These are phyloP conservation scores for Sorex maritimensis DNA, from an alignment of 2,797 vertebrate species.

Conservation along the genomic window DNA sequence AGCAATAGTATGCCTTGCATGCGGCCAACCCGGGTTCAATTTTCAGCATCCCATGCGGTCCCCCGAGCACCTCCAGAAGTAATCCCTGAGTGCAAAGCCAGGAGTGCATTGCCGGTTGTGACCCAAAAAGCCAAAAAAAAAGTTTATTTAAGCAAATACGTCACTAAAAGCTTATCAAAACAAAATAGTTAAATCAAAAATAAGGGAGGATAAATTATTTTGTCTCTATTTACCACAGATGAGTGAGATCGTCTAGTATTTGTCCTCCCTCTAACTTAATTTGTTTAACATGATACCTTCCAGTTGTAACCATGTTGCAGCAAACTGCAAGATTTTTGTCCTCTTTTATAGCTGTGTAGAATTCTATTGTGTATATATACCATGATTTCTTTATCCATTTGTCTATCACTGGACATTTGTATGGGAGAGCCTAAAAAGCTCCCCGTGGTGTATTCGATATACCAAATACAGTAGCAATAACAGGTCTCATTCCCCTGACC, in stretches of 20 bases:
- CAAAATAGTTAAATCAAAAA: slow-evolving; percentile 54
- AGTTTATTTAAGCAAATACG: slow-evolving; percentile 14
- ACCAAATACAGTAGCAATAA: too few relatives aligned
- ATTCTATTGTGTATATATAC: neutral
- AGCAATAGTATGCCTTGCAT: too few relatives aligned
- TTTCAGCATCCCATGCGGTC: too few relatives aligned
- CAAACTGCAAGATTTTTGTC: neutral
- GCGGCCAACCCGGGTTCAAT: too few relatives aligned
- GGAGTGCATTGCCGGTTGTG: too few relatives aligned
- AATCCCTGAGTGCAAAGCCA: too few relatives aligned
- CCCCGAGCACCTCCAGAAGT: too few relatives aligned
- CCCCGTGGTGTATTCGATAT: too few relatives aligned
- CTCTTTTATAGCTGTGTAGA: neutral
- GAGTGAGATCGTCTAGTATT: neutral
- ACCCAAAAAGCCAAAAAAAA: too few relatives aligned
- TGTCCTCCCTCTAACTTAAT: neutral
- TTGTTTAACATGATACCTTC: neutral
- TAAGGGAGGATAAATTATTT: neutral
- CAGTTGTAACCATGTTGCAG: neutral
- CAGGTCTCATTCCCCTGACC: too few relatives aligned
- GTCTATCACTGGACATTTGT: neutral
- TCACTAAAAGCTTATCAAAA: slow-evolving; percentile 61
- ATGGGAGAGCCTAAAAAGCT: too few relatives aligned
- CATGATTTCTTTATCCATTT: neutral
- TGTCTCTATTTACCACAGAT: too few relatives aligned